Evolutionary conservation across 2,888 invertebrate species (phyloP), one percentile per base, ranked within the genome.

Genomic region (Pediacus dermestoides): DNA sequence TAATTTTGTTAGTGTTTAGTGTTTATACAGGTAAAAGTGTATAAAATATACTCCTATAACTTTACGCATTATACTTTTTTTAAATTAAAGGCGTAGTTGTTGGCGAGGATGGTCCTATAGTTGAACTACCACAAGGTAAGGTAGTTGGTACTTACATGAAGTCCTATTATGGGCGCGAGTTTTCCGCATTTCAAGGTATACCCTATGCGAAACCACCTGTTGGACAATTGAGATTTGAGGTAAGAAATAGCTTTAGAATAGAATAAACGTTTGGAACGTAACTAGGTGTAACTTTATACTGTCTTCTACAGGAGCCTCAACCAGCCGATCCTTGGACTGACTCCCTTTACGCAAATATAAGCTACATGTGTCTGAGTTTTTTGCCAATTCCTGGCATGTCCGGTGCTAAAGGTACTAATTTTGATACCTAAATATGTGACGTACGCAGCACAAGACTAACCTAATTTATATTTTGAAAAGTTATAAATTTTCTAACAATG

Each of bases 341-440:
- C 11, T 32, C 44, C 3, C 35, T 63, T 4, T n/a, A 45, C 10
- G 63, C 62, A 4, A 57, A 60, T 34, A 45, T 33, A 25, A 42
- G 46, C 1, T 64, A 64, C 31, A 40, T 35, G 1, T 66, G 66
- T 35, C 23, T 55, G 16, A 56, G 57, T 34, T 55, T 50, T 25
- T 2, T 58, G 54, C 46, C 58, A 39, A 33, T 63, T 55, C 34
- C 49, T 61, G 67, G 16, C 57, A 57, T 81, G 76, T 12, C 68
- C 66, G 52, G 81, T 77, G 58, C 76, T 77, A 61, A 79, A 78
- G 49, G 66, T 82, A 0, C 77, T 68, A 47, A 48, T n/a, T n/a
- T n/a, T n/a, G n/a, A n/a, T n/a, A n/a, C n/a, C n/a, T n/a, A n/a
- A n/a, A n/a, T n/a, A n/a, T n/a, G n/a, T n/a, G n/a, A n/a, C n/a